phyloP scores from a whole-genome alignment of 2,113 vertebrate genomes.

The Orthonyx spaldingii region DNA sequence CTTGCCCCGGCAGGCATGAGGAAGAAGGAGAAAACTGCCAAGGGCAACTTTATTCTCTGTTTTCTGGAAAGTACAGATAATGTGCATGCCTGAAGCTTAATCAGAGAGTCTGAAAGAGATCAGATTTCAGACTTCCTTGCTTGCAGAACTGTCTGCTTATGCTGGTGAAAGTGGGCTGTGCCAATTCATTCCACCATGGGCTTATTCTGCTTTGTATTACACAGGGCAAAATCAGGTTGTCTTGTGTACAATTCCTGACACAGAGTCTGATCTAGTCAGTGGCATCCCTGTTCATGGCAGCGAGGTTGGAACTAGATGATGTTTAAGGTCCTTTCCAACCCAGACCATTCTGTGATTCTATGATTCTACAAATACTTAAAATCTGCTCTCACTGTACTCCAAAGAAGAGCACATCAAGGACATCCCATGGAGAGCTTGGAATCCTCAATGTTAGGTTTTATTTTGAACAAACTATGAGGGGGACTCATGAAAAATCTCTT shows the following conservation, averaged over 20 bases:
- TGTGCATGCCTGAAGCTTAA: neutral
- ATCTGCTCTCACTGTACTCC: neutral
- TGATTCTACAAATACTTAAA: neutral
- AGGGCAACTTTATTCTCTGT: neutral
- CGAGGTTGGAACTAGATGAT: neutral
- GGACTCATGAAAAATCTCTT: neutral
- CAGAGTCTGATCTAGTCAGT: neutral
- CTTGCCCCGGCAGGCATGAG: neutral
- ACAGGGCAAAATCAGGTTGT: neutral
- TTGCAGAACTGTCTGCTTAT: neutral
- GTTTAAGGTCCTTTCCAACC: neutral
- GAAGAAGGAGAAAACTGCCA: neutral
- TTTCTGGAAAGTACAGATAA: neutral
- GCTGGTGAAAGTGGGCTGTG: neutral
- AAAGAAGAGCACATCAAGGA: neutral
- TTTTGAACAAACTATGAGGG: neutral
- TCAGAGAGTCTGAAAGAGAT: neutral
- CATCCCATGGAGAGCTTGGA: neutral
- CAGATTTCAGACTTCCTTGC: neutral
- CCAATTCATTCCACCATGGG: neutral
- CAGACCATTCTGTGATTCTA: neutral
- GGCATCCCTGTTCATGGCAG: neutral
- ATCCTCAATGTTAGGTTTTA: neutral
- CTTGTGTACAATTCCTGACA: neutral
- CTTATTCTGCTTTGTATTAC: neutral